Base-by-base conservation (phyloP, 2,113 vertebrate genomes). In the Scomber scombrus region DNA sequence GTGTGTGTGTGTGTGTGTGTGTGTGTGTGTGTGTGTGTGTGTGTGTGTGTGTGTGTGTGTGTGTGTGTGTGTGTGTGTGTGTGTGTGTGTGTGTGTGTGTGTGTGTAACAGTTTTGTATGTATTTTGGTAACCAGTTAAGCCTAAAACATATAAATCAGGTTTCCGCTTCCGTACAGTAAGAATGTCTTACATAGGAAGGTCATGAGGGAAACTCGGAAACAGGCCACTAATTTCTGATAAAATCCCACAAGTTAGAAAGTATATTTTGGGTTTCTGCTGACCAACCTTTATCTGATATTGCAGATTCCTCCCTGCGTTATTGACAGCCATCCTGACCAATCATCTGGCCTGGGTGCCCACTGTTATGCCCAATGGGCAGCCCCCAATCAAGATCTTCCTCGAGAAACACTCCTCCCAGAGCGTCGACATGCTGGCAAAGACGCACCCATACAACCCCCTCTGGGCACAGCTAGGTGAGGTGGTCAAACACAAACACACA, bases 311-410 rank as follows among this genome's bases (percentile, higher is more conserved):
- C 58, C 97, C 98, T 11, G 98, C 98, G n/a, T 94, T 99, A 18
- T 94, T 99, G 87, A 99, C 98, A 18, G 98, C 98, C 57, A 91
- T 99, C 88, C 94, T 99, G 89, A 99, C 98, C 56, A 99, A 99
- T 91, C 98, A 99, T 84, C 91, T 99, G 92, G 98, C 98, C 82
- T 99, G 98, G 98, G 98, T 99, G 13, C 98, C 98, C 66, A 99
- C 98, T 0, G 98, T 99, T 80, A 99, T 99, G 97, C 98, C 98
- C 57, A 99, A 99, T 23, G 98, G 98, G 57, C 98, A 99, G 50
- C 98, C 98, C 1, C 98, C 98, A 12, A 97, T 99, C 85, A 96
- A 97, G 85, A 98, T 97, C 91, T 99, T 99, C 94, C 95, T 99
- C 74, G 98, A 99, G 92, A 99, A 99, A 83, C 98, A 99, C 96